These are phyloP conservation scores for Pentamera pediparva DNA, from an alignment of 53 echinoderm and acorn worm species.

Conservation along the genomic window DNA sequence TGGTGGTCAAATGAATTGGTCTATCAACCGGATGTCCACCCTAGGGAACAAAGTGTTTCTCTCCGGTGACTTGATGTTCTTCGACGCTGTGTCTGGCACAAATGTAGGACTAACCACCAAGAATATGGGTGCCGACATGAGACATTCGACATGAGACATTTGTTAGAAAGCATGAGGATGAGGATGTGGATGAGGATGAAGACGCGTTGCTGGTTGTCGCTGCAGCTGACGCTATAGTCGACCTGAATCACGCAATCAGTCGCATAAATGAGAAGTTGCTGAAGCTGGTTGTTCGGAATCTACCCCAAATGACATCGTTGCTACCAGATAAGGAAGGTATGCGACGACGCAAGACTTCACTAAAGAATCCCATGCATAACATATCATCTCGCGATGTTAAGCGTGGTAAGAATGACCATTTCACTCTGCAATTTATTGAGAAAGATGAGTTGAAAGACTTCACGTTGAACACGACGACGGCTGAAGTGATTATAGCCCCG, in stretches of 20 bases:
- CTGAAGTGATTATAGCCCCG: background rate
- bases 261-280: conserved; percentile 6
- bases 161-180: background rate
- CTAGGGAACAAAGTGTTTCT: conserved; percentile 31
- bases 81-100: conserved; percentile 19
- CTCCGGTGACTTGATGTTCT: conserved; percentile 36
- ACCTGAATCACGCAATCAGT: conserved; percentile 1
- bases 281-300: conserved; percentile 10
- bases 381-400: background rate
- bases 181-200: background rate
- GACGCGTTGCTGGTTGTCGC: background rate
- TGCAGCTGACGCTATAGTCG: conserved; percentile 14
- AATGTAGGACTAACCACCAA: background rate
- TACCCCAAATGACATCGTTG: background rate
- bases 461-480: background rate
- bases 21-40: conserved; percentile 11
- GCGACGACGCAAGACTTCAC: background rate
- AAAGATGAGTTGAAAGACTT: background rate
- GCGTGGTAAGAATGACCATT: background rate
- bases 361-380: background rate
- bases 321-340: background rate
- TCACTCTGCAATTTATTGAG: background rate
- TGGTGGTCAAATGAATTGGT: conserved; percentile 16
- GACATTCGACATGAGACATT: background rate
- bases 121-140: background rate